A percentile compares a stretch with the other conserved stretches of the same genome.
These are phyloP conservation scores for Phataginus tricuspis DNA, from an alignment of 2,797 vertebrate genomes.

Conservation along the genomic window DNA sequence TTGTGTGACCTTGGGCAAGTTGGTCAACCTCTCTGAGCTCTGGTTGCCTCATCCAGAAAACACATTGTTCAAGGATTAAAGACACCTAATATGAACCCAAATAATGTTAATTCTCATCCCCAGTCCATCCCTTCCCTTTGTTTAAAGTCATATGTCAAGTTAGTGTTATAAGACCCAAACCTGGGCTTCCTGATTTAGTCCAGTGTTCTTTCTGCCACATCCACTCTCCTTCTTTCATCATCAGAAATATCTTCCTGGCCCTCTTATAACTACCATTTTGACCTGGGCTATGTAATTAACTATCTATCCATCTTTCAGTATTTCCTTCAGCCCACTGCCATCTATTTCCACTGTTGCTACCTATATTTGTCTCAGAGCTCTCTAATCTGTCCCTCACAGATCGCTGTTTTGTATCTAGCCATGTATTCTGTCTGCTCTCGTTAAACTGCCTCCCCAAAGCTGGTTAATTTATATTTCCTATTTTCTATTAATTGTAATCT, in stretches of 20 bases:
- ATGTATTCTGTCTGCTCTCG: conserved; percentile 25
- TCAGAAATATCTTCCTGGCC: conserved; percentile 8
- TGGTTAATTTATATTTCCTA: conserved; percentile 26
- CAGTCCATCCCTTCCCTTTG: background rate
- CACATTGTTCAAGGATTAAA: conserved; percentile 24
- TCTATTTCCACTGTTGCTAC: conserved; percentile 4
- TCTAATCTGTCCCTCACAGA: background rate
- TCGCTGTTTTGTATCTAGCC: conserved; percentile 48
- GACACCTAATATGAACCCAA: background rate
- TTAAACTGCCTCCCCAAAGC: conserved; percentile 33
- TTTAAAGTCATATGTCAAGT: conserved; percentile 2
- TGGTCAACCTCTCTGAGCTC: background rate
- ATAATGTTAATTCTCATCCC: conserved; percentile 8
- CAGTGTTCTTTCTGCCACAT: background rate
- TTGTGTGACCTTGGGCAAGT: background rate
- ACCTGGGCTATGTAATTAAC: background rate
- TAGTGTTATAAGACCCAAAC: background rate
- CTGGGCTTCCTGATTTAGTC: background rate
- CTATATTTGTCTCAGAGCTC: conserved; percentile 38
- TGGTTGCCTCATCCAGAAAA: conserved; percentile 25
- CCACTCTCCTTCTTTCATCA: background rate
- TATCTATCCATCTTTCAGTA: background rate
- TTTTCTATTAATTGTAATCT: conserved; percentile 29
- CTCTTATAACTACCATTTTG: background rate
- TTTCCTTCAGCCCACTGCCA: background rate